These are phyloP conservation scores for Ciconia stormi DNA, from an alignment of 2,113 vertebrate genomes.

Conservation along the genomic window DNA sequence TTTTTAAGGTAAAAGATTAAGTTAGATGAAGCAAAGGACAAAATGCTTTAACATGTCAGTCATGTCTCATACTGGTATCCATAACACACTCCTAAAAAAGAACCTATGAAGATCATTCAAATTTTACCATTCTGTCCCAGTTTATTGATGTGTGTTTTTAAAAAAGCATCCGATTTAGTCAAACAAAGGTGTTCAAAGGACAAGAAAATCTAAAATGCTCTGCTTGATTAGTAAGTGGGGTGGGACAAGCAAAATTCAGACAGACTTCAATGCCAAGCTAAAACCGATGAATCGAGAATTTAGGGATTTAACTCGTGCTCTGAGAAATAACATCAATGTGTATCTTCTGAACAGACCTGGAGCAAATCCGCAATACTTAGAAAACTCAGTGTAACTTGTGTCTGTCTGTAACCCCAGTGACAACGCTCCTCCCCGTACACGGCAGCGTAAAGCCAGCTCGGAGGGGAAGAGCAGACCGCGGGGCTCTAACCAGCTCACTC, in stretches of 20 bases:
- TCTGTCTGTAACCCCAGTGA: neutral
- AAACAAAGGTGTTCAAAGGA: neutral
- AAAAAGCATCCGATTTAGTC: neutral
- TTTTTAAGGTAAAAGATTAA: constrained; percentile 55
- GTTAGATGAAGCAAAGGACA: constrained; percentile 44
- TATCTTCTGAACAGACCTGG: neutral
- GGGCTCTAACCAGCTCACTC: neutral
- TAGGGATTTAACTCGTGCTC: neutral
- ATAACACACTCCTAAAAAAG: neutral
- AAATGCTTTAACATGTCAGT: constrained; percentile 13
- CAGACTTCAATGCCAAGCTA: neutral
- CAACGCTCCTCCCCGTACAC: neutral
- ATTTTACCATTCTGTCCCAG: neutral
- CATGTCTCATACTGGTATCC: neutral
- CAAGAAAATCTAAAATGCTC: neutral
- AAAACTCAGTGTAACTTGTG: neutral
- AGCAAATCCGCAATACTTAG: neutral
- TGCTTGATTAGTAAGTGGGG: neutral
- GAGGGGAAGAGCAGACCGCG: rapidly evolving
- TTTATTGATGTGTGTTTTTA: neutral
- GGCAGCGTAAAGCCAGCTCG: rapidly evolving
- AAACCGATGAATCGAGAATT: neutral
- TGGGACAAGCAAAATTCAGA: neutral
- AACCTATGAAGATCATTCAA: neutral
- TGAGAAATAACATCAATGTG: neutral